Conservation (phyloP, 23 tunicate species). For the Phallusia fumigata region DNA sequence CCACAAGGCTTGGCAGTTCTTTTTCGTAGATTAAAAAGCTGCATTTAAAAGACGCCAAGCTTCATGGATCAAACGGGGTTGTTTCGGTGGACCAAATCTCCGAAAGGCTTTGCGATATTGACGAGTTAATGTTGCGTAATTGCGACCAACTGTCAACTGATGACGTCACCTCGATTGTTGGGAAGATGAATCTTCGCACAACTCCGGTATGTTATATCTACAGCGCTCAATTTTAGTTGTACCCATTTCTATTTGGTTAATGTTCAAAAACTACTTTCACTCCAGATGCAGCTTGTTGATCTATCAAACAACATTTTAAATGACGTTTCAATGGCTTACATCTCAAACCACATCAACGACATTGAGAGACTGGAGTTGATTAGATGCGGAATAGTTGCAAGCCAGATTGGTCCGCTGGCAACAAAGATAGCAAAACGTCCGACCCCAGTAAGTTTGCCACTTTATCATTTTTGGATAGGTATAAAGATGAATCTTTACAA, state of each 20-base stretch:
- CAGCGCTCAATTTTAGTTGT: too few species aligned
- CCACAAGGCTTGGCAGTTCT: not conserved
- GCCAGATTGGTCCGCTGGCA: not conserved
- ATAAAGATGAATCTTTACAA: too few species aligned
- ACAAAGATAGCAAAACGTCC: not conserved
- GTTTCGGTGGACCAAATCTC: not conserved
- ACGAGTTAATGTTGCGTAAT: not conserved
- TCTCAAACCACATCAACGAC: not conserved
- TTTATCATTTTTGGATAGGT: too few species aligned
- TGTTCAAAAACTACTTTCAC: not conserved
- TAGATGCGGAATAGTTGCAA: not conserved
- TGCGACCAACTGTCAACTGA: not conserved
- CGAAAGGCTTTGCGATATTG: not conserved
- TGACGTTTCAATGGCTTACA: not conserved
- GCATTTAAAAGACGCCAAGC: not conserved
- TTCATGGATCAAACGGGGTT: not conserved
- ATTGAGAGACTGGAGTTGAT: not conserved
- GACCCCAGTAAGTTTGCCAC: not conserved
- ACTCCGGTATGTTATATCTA: not conserved
- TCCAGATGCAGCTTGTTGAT: not conserved
- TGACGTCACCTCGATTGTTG: not conserved
- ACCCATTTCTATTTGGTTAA: too few species aligned
- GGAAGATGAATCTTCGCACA: not conserved
- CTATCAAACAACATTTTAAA: not conserved
- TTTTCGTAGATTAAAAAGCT: not conserved